Conservation (phyloP, 2,888 invertebrate genomes). For the Drosophila peninsularis region DNA sequence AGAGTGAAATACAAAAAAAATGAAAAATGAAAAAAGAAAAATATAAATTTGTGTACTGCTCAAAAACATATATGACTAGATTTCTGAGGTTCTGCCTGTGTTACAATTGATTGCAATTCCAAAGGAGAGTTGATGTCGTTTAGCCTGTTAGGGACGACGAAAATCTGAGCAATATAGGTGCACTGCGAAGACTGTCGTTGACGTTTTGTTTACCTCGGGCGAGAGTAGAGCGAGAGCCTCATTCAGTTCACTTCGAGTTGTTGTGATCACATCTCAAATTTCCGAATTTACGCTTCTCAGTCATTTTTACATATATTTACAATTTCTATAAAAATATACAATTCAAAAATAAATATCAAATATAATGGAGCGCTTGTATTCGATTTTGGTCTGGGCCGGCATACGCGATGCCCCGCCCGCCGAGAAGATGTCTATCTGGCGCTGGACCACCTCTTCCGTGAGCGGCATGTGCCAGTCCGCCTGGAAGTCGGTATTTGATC, state of each 20-base stretch:
- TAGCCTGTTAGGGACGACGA: too few relatives aligned
- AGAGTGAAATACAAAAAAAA: too few relatives aligned
- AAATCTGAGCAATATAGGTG: neutral
- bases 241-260: constrained; percentile 4
- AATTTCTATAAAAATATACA: neutral
- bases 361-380: neutral
- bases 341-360: neutral
- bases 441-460: neutral
- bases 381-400: neutral
- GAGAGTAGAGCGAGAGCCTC: neutral
- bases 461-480: neutral
- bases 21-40: too few relatives aligned
- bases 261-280: neutral
- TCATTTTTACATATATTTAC: neutral
- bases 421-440: neutral
- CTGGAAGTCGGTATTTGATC: fast-evolving
- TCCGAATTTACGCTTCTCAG: neutral
- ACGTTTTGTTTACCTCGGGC: neutral
- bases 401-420: neutral
- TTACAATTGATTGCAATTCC: too few relatives aligned
- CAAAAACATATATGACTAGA: too few relatives aligned
- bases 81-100: too few relatives aligned
- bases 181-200: neutral
- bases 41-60: too few relatives aligned
- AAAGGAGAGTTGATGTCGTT: too few relatives aligned